Percentiles rank a stretch among this genome's conserved stretches.
These are phyloP conservation scores for Heliconius erato DNA, from an alignment of 2,888 invertebrate species.

Conservation along the genomic window DNA sequence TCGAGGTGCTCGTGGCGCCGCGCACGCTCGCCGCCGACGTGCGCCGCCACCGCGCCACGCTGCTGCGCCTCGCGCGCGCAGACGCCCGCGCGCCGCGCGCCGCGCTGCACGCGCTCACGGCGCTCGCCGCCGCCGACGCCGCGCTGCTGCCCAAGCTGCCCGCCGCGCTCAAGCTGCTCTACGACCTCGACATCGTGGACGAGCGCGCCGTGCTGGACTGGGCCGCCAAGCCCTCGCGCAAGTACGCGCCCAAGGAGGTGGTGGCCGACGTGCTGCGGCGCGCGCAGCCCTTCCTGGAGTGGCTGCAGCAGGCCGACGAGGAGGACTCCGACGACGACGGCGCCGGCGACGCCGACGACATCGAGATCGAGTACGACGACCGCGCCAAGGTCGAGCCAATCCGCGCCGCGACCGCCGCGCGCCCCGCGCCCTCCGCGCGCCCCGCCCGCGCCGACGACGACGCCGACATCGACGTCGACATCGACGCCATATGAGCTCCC, in stretches of 20 bases:
- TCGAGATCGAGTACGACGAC: constrained; percentile 94
- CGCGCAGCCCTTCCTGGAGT: constrained; percentile 97
- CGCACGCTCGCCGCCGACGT: constrained; percentile 88
- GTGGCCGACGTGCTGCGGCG: constrained; percentile 96
- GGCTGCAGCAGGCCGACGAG: constrained; percentile 99
- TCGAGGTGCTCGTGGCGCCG: constrained; percentile 94
- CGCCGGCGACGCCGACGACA: constrained; percentile 88
- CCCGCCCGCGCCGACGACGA: constrained; percentile 85
- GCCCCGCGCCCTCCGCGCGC: constrained; percentile 68
- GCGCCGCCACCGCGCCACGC: constrained; percentile 90
- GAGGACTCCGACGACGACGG: constrained; percentile 91
- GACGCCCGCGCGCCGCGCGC: constrained; percentile 95
- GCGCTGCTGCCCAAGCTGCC: constrained; percentile 94
- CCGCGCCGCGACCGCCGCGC: constrained; percentile 85
- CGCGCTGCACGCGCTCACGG: constrained; percentile 97
- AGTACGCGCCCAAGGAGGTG: constrained; percentile 96
- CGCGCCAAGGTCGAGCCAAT: constrained; percentile 92
- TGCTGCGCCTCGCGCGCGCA: constrained; percentile 92
- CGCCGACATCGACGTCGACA: constrained; percentile 94
- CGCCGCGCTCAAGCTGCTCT: constrained; percentile 95
- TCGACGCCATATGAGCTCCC: constrained; percentile 93
- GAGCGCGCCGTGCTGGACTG: constrained; percentile 98
- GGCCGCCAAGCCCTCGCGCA: constrained; percentile 97
- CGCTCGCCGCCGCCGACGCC: constrained; percentile 93
- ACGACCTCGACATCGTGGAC: constrained; percentile 97